Conservation (phyloP, 2,888 invertebrate species). For the Sylvicola fuscatus region DNA sequence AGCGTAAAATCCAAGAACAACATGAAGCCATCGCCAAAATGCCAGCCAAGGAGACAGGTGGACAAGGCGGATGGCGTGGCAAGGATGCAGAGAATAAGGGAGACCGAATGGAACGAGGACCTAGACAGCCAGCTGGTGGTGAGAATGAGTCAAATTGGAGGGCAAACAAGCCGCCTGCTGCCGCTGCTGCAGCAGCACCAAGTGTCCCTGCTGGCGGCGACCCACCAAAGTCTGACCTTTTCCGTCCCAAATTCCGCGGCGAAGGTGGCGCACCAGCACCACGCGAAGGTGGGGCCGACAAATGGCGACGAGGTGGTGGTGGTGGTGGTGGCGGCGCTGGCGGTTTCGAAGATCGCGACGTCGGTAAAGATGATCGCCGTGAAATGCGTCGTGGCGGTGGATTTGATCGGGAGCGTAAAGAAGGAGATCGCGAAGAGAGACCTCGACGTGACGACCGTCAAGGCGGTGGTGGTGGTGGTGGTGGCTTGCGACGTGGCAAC, state of each 20-base stretch:
- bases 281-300: constrained; percentile 8
- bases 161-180: constrained; percentile 2
- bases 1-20: constrained; percentile 36
- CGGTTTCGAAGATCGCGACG: constrained; percentile 10
- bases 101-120: constrained; percentile 12
- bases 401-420: constrained; percentile 5
- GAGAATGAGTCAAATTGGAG: constrained; percentile 1
- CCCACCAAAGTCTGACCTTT: constrained; percentile 2
- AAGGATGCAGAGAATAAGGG: constrained; percentile 8
- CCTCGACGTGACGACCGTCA: constrained; percentile 12
- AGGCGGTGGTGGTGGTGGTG: constrained; percentile 10
- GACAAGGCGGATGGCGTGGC: constrained; percentile 5
- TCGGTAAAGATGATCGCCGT: constrained; percentile 11
- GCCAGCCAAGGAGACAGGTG: constrained; percentile 7
- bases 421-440: constrained; percentile 5
- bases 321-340: not conserved
- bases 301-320: constrained; percentile 10
- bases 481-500: not conserved
- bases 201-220: constrained; percentile 2
- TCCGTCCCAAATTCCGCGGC: not conserved
- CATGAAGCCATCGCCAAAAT: constrained; percentile 14
- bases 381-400: constrained; percentile 9
- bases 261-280: not conserved
- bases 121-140: constrained; percentile 10
- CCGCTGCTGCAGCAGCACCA: constrained; percentile 1